These are phyloP conservation scores for Apodemus speciosus DNA, from an alignment of 2,113 vertebrate species.

Conservation along the genomic window DNA sequence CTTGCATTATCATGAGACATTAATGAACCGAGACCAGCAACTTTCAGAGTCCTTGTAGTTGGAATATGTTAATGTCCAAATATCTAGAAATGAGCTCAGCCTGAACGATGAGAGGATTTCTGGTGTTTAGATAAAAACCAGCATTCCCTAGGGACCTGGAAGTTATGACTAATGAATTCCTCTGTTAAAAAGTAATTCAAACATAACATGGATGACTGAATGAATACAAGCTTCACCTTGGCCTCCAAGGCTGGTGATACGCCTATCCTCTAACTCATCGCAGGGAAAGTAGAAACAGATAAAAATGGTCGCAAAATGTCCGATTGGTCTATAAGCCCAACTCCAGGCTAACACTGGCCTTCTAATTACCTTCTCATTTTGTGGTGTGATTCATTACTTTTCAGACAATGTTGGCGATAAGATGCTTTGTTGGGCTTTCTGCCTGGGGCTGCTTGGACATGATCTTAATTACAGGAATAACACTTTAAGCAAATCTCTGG, in stretches of 20 bases:
- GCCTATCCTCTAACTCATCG: not conserved
- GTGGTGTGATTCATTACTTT: not conserved
- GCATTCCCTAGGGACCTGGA: not conserved
- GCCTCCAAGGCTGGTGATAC: not conserved
- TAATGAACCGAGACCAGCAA: not conserved
- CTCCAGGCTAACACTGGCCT: not conserved
- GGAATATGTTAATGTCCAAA: not conserved
- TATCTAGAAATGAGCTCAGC: not conserved
- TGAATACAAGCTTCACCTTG: not conserved
- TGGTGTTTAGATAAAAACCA: not conserved
- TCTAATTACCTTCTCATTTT: not conserved
- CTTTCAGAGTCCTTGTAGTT: not conserved
- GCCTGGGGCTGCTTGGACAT: conserved; percentile 42
- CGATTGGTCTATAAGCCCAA: not conserved
- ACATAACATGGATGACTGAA: not conserved
- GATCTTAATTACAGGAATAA: conserved; percentile 69
- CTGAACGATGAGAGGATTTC: not conserved
- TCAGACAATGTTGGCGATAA: not conserved
- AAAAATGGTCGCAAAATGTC: not conserved
- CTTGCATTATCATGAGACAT: not conserved
- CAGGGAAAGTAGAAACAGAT: not conserved
- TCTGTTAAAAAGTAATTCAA: not conserved
- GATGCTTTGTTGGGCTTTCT: conserved; percentile 51
- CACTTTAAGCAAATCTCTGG: conserved; percentile 30
- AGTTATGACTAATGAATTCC: not conserved